A percentile compares a stretch with the other conserved stretches of the same genome.
Conservation (phyloP, 1,140 invertebrate genomes). For the Atopsyche davidsoni region DNA sequence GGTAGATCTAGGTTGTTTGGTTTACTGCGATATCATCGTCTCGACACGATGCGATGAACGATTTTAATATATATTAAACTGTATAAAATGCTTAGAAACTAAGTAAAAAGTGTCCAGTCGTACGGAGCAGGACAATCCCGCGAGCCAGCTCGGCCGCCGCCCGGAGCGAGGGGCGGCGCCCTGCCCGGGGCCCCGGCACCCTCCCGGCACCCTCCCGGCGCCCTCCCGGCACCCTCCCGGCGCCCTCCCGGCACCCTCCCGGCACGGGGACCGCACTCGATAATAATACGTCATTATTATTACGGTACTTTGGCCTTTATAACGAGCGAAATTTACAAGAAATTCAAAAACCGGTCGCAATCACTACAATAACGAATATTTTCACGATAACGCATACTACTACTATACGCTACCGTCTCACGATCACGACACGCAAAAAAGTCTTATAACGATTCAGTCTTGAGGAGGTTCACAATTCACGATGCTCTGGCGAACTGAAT, state of each 20-base stretch:
- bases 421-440: constrained; percentile 8
- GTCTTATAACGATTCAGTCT: constrained; percentile 16
- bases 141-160: constrained; percentile 6
- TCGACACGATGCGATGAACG: constrained; percentile 1
- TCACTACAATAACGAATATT: constrained; percentile 1
- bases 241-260: too few species aligned
- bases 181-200: too few species aligned
- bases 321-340: constrained; percentile 1
- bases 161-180: too few species aligned
- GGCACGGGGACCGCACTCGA: not conserved
- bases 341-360: not conserved
- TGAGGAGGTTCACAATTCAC: constrained; percentile 34
- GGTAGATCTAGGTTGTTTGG: not conserved
- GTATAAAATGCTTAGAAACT: constrained; percentile 20
- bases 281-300: too few species aligned
- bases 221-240: too few species aligned
- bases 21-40: not conserved
- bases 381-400: not conserved
- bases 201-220: too few species aligned
- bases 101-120: constrained; percentile 7
- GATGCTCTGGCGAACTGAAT: constrained; percentile 74
- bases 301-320: constrained; percentile 5
- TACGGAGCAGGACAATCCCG: constrained; percentile 12
- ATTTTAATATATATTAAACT: constrained; percentile 15
- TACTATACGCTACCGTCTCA: not conserved